Conservation (phyloP, 2,888 invertebrate genomes). For the Argyresthia albistria region DNA sequence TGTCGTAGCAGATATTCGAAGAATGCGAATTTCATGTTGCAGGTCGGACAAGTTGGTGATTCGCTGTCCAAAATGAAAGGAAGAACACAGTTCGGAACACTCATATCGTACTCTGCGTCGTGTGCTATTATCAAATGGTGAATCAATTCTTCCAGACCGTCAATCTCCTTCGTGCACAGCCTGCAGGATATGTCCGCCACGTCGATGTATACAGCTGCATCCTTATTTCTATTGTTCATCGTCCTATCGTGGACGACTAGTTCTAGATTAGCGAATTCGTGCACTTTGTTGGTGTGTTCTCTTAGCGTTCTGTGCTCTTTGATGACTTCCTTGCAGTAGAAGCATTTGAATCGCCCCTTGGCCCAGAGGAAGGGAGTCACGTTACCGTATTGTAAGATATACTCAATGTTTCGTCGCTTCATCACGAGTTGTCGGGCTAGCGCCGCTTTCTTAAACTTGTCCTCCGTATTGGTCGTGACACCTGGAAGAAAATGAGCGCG, state of each 20-base stretch:
- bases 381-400: slow-evolving; percentile 53
- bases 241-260: slow-evolving; percentile 49
- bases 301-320: slow-evolving; percentile 41
- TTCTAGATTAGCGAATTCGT: slow-evolving; percentile 48
- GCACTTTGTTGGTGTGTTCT: slow-evolving; percentile 38
- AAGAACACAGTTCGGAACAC: slow-evolving; percentile 51
- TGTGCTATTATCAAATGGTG: slow-evolving; percentile 59
- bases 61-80: slow-evolving; percentile 56
- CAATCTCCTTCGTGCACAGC: slow-evolving; percentile 35
- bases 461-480: slow-evolving; percentile 47
- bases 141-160: slow-evolving; percentile 47
- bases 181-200: slow-evolving; percentile 48
- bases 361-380: slow-evolving; percentile 61
- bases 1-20: slow-evolving; percentile 56
- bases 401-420: slow-evolving; percentile 55
- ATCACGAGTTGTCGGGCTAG: slow-evolving; percentile 41
- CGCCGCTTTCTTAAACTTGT: slow-evolving; percentile 57
- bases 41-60: slow-evolving; percentile 51
- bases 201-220: slow-evolving; percentile 61
- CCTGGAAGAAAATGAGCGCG: slow-evolving; percentile 51
- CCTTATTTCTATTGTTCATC: slow-evolving; percentile 54
- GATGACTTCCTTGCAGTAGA: slow-evolving; percentile 51
- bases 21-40: slow-evolving; percentile 53
- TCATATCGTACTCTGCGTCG: slow-evolving; percentile 56
- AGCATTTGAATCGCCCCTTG: slow-evolving; percentile 53